Evolutionary conservation across 2,113 vertebrate genomes (phyloP), one percentile per base, ranked within the genome.

Genomic region (Chlorodrepanis virens): DNA sequence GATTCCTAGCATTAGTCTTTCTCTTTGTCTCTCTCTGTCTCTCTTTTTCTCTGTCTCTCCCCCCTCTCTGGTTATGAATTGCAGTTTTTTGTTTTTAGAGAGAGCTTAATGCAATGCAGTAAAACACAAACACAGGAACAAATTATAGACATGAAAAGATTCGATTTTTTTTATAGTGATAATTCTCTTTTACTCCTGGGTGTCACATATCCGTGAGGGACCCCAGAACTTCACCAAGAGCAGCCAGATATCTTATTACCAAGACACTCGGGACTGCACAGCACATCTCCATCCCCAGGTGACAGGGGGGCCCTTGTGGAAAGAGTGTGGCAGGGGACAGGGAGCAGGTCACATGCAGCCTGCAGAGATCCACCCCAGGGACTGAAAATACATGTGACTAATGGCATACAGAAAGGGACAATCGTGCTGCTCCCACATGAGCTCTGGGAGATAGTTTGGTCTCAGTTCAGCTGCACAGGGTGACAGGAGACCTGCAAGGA

Each of bases 81-180:
- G 76, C 49, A 81, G 82, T 24, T 90, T 88, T 92, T 90, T 90
- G 81, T 87, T 90, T 94, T 91, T 52, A 91, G 88, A 90, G 54
- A 52, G n/a, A 93, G 35, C 72, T 94, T 96, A 93, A 96, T 92
- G 94, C 83, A 89, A 83, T 88, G 76, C 94, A 96, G 29, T 80
- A 93, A 40, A 47, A 88, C 68, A 94, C 71, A 96, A 97, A 93
- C 80, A 94, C 23, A 40, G 56, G 60, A 83, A 90, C 23, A 12
- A 94, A 87, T 92, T 84, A 90, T 2, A 94, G 65, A 90, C 83
- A 84, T 88, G 56, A 80, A 94, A 95, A 92, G 84, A 96, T 78
- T 28, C 1, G 44, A 47, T 35, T 87, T 95, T 95, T 94, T 96
- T 93, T 89, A 90, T 65, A 92, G 61, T 90, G 79, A 75, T 89